These are phyloP conservation scores for Holothuria glaberrima DNA, from an alignment of 35 echinoderm and acorn worm genomes.

Conservation along the genomic window DNA sequence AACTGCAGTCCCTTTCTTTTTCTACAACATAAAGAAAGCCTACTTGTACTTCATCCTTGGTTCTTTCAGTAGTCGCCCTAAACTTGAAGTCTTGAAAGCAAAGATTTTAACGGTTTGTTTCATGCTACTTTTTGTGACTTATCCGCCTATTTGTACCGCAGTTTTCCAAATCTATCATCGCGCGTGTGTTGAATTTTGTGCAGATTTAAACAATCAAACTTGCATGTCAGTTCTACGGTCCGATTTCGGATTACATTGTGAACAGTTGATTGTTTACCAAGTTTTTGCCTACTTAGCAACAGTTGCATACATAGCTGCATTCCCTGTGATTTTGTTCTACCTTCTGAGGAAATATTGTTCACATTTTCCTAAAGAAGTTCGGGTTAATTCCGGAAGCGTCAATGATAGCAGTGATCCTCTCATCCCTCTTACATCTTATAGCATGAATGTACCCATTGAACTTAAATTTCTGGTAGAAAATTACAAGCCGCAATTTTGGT, in stretches of 20 bases:
- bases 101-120: neutral
- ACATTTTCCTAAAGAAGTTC: neutral
- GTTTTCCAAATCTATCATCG: constrained; percentile 38
- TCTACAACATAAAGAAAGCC: no score
- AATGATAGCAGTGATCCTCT: no score
- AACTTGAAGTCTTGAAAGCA: neutral
- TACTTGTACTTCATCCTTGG: no score
- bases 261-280: neutral
- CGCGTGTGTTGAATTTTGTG: no score
- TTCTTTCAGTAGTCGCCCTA: no score
- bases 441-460: no score
- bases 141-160: constrained; percentile 43
- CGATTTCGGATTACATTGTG: constrained; percentile 41
- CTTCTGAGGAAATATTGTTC: constrained; percentile 38
- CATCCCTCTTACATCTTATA: no score
- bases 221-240: constrained; percentile 16
- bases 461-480: no score
- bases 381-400: no score
- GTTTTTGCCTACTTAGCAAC: no score
- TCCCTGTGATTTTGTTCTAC: constrained; percentile 31
- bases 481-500: no score
- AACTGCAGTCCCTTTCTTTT: neutral
- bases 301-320: constrained; percentile 55
- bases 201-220: neutral
- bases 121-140: constrained; percentile 47